Base-by-base conservation (phyloP, 2,888 invertebrate genomes). In the Bombylius discolor region DNA sequence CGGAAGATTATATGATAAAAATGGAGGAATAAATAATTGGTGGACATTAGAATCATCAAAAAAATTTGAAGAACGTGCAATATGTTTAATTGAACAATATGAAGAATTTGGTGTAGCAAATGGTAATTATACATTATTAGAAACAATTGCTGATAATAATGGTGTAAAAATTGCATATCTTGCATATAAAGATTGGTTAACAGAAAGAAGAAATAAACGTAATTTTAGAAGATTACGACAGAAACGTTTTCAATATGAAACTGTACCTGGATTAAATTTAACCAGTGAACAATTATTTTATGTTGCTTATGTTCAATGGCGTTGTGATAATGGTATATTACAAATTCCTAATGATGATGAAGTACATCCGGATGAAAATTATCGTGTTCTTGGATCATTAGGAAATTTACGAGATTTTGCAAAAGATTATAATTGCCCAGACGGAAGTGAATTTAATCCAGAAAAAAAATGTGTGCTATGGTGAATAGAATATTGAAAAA, bases 241-340 rank as follows among this genome's bases (percentile, higher is more conserved):
- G 5, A 44, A 5, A 11, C 8, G 12, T 42, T 23, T 23, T 23
- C 23, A 23, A 23, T 23, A 23, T 23, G 39, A 42, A 42, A 5
- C 5, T 42, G 39, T 42, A 42, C 12, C 7, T 5, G 49, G 49
- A 8, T 23, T 54, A 7, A 50, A 49, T 32, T 36, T 54, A 14
- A 49, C 31, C 6, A 46, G n/a, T 44, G 45, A 54, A 14, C 44
- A 54, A 34, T 32, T 54, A 23, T 44, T 54, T 49, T 54, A 49
- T 31, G n/a, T 54, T n/a, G 49, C 44, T 23, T 49, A 45, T 34
- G 49, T 14, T 31, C 56, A 54, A 58, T 39, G 44, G 39, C 46
- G 39, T 46, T 60, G 39, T 13, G 39, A 52, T 51, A 52, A 55
- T 44, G 36, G 51, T 51, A 44, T 39, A 45, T 12, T 36, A 42